phyloP scores from a whole-genome alignment of 1,140 invertebrate genomes.

The Drosophila seguyi region DNA sequence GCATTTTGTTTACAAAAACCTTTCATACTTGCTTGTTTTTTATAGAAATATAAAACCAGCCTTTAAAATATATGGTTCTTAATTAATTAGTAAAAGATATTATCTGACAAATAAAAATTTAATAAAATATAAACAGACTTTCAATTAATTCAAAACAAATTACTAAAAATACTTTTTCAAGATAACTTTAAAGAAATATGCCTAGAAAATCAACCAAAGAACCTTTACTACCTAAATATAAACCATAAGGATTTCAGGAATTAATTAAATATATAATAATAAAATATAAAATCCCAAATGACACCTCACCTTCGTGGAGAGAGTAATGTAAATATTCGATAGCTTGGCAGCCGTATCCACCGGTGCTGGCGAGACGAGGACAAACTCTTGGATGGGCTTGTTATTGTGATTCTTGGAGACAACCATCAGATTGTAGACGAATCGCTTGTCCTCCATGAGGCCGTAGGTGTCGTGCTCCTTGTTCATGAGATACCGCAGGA shows the following conservation, averaged over 20 bases:
- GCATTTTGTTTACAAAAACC: constrained; percentile 8
- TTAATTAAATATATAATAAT: neutral
- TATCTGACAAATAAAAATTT: neutral
- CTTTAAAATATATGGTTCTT: neutral
- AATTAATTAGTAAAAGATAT: neutral
- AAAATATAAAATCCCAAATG: neutral
- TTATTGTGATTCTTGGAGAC: constrained; percentile 98
- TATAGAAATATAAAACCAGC: neutral
- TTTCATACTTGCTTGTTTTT: constrained; percentile 11
- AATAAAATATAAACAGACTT: too few relatives aligned
- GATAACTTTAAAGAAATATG: neutral
- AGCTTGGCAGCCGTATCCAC: constrained; percentile 99
- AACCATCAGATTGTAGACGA: constrained; percentile 99
- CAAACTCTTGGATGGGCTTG: constrained; percentile 98
- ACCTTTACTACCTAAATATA: neutral
- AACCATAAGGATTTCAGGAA: neutral
- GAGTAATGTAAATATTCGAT: constrained; percentile 95
- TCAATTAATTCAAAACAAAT: neutral
- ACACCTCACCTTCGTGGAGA: constrained; percentile 91
- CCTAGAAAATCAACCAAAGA: neutral
- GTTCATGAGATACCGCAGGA: constrained; percentile 97
- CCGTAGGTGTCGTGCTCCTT: constrained; percentile 99
- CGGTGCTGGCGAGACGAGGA: constrained; percentile 97
- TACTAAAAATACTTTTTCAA: neutral
- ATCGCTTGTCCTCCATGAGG: constrained; percentile 98